Evolutionary conservation across 2,888 invertebrate genomes (phyloP).

Genomic region (Cyaniris semiargus): DNA sequence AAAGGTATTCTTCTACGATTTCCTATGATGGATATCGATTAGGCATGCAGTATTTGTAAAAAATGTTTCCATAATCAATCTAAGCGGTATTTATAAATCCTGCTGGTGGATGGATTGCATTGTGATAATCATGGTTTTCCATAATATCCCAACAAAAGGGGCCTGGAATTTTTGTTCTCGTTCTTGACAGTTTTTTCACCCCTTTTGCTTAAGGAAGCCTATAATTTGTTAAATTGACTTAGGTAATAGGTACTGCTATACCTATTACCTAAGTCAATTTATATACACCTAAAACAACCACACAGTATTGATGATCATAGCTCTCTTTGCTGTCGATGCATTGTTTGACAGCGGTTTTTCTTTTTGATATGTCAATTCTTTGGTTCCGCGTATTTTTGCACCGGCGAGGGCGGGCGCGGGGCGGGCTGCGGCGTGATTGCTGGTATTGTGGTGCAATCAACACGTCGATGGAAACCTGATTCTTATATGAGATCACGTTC

Average conservation of each 20-base stretch:
- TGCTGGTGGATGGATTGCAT: too few species aligned
- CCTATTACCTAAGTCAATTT: background rate
- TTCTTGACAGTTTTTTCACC: background rate
- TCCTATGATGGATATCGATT: background rate
- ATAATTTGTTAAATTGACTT: too few species aligned
- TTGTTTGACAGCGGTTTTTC: background rate
- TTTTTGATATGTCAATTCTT: background rate
- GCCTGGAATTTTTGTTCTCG: too few species aligned
- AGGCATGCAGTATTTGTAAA: background rate
- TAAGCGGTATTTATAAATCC: too few species aligned
- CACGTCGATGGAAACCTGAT: slow-evolving; percentile 58
- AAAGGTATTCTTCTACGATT: background rate
- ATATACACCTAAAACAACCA: background rate
- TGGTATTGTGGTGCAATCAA: slow-evolving; percentile 62
- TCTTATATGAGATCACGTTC: slow-evolving; percentile 39
- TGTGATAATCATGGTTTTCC: too few species aligned
- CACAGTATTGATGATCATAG: background rate
- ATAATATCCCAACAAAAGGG: too few species aligned
- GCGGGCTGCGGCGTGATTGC: slow-evolving; percentile 54
- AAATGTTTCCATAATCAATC: too few species aligned
- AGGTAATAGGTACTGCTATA: too few species aligned
- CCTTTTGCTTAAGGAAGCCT: too few species aligned
- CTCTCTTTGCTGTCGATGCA: background rate
- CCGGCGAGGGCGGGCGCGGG: slow-evolving; percentile 30
- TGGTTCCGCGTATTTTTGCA: background rate